Evolutionary conservation across 1,140 invertebrate species (phyloP), one percentile per base, ranked within the genome.

Genomic region (Drosophila willistoni): DNA sequence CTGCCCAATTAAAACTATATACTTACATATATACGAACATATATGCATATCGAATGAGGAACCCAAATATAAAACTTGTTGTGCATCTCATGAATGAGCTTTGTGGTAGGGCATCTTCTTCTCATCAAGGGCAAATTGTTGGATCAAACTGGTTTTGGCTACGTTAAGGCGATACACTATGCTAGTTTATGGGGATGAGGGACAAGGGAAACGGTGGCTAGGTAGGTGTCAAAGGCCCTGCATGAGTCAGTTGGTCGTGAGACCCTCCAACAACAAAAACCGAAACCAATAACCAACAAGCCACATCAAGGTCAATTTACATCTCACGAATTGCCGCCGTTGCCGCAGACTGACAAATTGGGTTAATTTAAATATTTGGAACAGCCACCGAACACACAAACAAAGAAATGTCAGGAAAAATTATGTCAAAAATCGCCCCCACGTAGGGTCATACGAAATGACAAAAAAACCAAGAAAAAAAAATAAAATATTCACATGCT

Each of bases 181-280:
- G 3, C 22, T 25, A 25, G 22, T 25, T 25, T 2, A 25, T 14
- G n/a, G 14, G 5, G n/a, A 9, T 9, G 7, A 17, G 14, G 44
- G 44, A 17, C 2, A 7, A 7, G 17, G 44, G 44, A 10, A 39
- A 39, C 36, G 44, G 44, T 10, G 44, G n/a, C 44, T 51, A 22
- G 44, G 44, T 51, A 51, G 44, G 44, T 51, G 44, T 51, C 44
- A 51, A 51, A 51, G 44, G 44, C 44, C 44, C 44, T 51, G 44
- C 44, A 51, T 51, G 44, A 51, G 44, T 51, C 44, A 51, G 44
- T 51, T 51, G 44, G 44, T 51, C 44, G 44, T 51, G 44, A 51
- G 44, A 47, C 44, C 14, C 44, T 47, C 6, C 14, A 47, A 47
- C 14, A 47, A 47, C 14, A 47, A 47, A 29, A 14, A 44, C 14